Conservation (phyloP, 2,113 vertebrate genomes). For the Trichomycterus rosablanca region DNA sequence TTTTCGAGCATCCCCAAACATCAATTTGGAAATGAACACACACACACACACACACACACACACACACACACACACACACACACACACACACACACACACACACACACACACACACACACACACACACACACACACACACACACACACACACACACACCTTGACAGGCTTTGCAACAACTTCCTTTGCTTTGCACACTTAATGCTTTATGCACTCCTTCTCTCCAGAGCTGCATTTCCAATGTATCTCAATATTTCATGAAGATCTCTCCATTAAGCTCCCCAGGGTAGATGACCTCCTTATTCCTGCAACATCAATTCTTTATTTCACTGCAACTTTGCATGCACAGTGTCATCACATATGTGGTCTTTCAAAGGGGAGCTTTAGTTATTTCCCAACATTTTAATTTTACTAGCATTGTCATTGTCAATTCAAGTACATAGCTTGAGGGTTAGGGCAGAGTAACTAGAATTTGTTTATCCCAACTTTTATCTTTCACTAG, state of each 20-base stretch:
- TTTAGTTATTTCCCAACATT: too few relatives aligned
- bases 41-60: too few relatives aligned
- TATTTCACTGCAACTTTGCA: conserved; percentile 46
- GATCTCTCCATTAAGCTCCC: conserved; percentile 56
- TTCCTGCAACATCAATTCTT: conserved; percentile 61
- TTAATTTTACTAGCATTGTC: too few relatives aligned
- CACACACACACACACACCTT: conserved; percentile 10
- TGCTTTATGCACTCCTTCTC: conserved; percentile 44
- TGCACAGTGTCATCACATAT: conserved; percentile 54
- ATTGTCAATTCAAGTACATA: too few relatives aligned
- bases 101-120: too few relatives aligned
- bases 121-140: conserved; percentile 32
- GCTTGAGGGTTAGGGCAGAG: too few relatives aligned
- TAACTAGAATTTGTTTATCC: too few relatives aligned
- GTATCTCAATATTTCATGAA: conserved; percentile 63
- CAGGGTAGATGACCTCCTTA: conserved; percentile 42
- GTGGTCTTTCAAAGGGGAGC: conserved; percentile 46
- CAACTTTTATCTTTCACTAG: too few relatives aligned
- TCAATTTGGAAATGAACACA: too few relatives aligned
- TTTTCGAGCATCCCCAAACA: too few relatives aligned
- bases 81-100: too few relatives aligned
- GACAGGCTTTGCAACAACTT: conserved; percentile 45
- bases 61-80: too few relatives aligned
- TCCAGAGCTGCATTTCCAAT: conserved; percentile 51
- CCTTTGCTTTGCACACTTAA: conserved; percentile 40